Base-by-base conservation (phyloP, 35 echinoderm and acorn worm genomes). In the Holothuria glaberrima region DNA sequence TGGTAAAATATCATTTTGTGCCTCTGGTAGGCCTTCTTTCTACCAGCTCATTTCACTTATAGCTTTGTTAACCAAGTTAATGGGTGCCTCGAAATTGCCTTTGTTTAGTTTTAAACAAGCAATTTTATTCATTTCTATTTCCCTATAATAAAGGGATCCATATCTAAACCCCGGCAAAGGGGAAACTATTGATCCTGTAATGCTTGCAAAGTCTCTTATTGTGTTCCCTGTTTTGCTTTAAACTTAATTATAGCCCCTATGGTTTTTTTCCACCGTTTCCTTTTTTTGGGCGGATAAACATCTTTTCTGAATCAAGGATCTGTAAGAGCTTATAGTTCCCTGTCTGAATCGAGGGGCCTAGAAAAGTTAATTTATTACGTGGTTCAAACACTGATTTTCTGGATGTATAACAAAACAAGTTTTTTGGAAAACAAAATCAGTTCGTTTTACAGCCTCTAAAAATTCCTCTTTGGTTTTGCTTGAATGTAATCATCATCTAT, bases 81-180 rank as follows among this genome's bases (percentile, higher is more conserved):
- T n/a, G 5, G n/a, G 80, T 38, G 73, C 73, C 33, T 77, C 31
- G 33, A 60, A 74, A 77, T 58, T 74, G 16, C 68, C 87, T 35
- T 32, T 48, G 30, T 45, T 60, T 22, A 10, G 12, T 58, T 59
- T 75, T 89, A 89, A 26, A 16, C n/a, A 62, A 5, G 9, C 34
- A 9, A 66, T 65, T 67, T 82, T 90, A 82, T 81, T 28, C 28
- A 30, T 58, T 48, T 38, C 54, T 5, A 80, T 73, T 19, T 21
- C 13, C 59, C 89, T 90, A 33, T 81, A 90, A 48, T 44, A n/a
- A 36, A 81, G 57, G 5, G 89, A 30, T 36, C 89, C 89, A 90
- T 73, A 90, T 33, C 48, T 58, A 29, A 82, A 54, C 12, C 89
- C 89, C 25, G 60, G 75, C 13, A 90, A 81, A 21, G 57, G 48